phyloP scores from a whole-genome alignment of 92 coral and sea anemone species.

The Actinostola sp. region DNA sequence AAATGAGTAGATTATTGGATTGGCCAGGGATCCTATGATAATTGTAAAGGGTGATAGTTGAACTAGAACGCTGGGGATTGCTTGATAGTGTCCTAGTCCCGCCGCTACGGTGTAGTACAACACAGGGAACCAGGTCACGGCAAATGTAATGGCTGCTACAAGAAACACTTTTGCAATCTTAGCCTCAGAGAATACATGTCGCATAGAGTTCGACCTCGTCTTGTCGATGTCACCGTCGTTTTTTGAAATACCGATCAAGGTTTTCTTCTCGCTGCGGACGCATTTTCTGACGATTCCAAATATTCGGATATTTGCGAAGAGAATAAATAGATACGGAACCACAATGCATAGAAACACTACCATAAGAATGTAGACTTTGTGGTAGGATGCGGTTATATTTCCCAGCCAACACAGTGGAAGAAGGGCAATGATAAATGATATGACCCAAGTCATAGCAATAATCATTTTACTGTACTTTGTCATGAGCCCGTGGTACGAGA shows the following conservation, averaged over 20 bases:
- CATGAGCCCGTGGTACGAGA: conserved; percentile 56
- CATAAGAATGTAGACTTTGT: conserved; percentile 60
- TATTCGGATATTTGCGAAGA: conserved; percentile 65
- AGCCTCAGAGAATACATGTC: conserved; percentile 61
- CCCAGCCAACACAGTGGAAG: conserved; percentile 78
- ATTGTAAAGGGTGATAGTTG: conserved; percentile 72
- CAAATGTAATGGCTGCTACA: conserved; percentile 69
- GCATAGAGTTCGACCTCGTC: neutral
- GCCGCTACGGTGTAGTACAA: conserved; percentile 62
- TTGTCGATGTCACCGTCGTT: neutral
- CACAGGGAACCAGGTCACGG: conserved; percentile 74
- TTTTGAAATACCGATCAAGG: conserved; percentile 7
- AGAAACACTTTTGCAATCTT: conserved; percentile 79
- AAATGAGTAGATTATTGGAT: conserved; percentile 77
- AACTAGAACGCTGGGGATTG: conserved; percentile 48
- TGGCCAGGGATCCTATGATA: conserved; percentile 73
- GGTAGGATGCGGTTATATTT: conserved; percentile 33
- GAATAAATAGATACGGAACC: conserved; percentile 61
- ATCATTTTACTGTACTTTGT: conserved; percentile 53
- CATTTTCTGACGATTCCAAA: conserved; percentile 67
- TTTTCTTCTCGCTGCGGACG: conserved; percentile 42
- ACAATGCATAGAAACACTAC: conserved; percentile 51
- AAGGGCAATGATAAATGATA: conserved; percentile 60
- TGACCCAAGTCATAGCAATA: conserved; percentile 52
- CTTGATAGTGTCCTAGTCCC: conserved; percentile 31